Evolutionary conservation across 2,113 vertebrate species (phyloP), one percentile per base, ranked within the genome.

Genomic region (Pyrgilauda ruficollis): DNA sequence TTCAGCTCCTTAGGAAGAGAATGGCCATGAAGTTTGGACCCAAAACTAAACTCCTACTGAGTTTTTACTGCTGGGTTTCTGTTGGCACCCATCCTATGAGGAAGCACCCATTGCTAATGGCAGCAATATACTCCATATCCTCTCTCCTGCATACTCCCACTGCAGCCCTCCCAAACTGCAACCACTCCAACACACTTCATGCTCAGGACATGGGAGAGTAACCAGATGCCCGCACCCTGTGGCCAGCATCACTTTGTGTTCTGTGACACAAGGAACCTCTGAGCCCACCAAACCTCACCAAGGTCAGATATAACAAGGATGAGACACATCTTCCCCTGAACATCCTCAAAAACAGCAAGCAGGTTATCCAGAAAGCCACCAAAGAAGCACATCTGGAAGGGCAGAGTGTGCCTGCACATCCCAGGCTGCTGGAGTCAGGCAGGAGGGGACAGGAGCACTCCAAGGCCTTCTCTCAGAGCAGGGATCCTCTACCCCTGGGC

Each of bases 401-500:
- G 8, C 13, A 27, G 56, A 21, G 31, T 55, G 49, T 13, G 6
- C 26, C 35, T 33, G 20, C 23, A 46, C 50, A 72, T 19, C 46
- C 58, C 84, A 73, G 28, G 7, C 22, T 62, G 31, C 62, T 18
- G 7, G 3, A 1, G 44, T 9, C 12, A 61, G 39, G 67, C 11
- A 64, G 76, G 14, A 39, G 33, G 8, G 56, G 11, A 43, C 16
- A 63, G 3, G 7, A 83, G 31, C 24, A 35, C 5, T 44, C 58
- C 5, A 3, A 81, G 26, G 8, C 15, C 59, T 19, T 7, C 55
- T 74, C 76, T 52, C 4, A 2, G 5, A 0, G 0, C 2, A 3
- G 27, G 17, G 35, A 77, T 58, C 17, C 63, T 69, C 46, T 21
- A 8, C 16, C 26, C 26, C 46, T 30, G 55, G 56, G 52, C 39